Evolutionary conservation across 2,113 vertebrate genomes (phyloP).

Genomic region (Cygnus atratus): DNA sequence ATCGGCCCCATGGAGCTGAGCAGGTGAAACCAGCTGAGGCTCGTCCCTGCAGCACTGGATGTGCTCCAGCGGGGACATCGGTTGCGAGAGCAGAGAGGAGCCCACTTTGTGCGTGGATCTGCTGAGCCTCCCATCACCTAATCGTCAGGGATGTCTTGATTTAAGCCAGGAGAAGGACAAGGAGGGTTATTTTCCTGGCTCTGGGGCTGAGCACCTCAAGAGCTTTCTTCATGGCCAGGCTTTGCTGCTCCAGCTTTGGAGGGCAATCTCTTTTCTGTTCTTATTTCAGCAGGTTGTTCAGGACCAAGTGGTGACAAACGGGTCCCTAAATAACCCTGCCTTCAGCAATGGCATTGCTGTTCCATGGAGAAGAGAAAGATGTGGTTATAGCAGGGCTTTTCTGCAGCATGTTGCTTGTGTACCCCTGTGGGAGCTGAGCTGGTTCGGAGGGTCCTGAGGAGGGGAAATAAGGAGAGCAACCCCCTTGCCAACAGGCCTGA

Average conservation of each 20-base stretch:
- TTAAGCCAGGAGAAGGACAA: fast-evolving
- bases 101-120: neutral
- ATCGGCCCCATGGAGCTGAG: neutral
- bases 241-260: neutral
- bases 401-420: neutral
- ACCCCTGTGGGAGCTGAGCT: neutral
- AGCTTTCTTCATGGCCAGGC: neutral
- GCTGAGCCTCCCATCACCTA: neutral
- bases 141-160: neutral
- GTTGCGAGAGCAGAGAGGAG: neutral
- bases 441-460: neutral
- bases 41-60: neutral
- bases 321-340: neutral
- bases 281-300: neutral
- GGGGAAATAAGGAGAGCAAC: neutral
- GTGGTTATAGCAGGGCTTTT: neutral
- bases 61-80: neutral
- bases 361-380: neutral
- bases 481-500: neutral
- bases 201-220: neutral
- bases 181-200: neutral
- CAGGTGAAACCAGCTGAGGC: neutral
- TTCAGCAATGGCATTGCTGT: neutral
- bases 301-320: neutral
- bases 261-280: neutral